Evolutionary conservation across 2,113 vertebrate species (phyloP), one percentile per base, ranked within the genome.

Genomic region (Apus apus): DNA sequence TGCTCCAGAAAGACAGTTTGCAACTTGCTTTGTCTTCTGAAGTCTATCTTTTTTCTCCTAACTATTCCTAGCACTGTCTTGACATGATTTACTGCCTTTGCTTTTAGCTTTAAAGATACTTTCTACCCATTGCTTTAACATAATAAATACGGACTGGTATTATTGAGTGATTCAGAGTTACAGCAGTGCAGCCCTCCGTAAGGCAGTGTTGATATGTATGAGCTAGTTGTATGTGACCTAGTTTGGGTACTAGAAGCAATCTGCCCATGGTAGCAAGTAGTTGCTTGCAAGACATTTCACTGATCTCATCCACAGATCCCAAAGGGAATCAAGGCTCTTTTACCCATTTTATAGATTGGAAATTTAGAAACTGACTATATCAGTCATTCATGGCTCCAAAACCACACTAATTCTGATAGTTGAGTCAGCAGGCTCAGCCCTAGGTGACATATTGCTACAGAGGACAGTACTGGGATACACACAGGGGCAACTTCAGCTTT

Each of bases 361-460:
- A 90, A 83, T 7, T 45, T 22, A 78, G 48, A 79, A 92, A 64
- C 7, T 30, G 32, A 32, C 19, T 71, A 38, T 51, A 81, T 54
- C 9, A 17, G 29, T 23, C 21, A 60, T 45, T 75, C 50, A 76
- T 48, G 56, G 34, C 40, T 75, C 38, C 62, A 50, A 61, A 72
- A 13, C 3, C 1, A 0, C 34, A n/a, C 53, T 66, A n/a, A 51
- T 56, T 65, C 34, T 1, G 2, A 32, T 1, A n/a, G 16, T 29
- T 1, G 4, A 38, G 46, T 65, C 40, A 54, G n/a, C 15, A 53
- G 50, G 30, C 27, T 68, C 29, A 34, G 32, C 18, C 15, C 20
- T 51, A 51, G 21, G 30, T 45, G 29, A 58, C 32, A 11, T 29
- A 17, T 40, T 43, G 15, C 36, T 62, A 66, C 29, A 64, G 29